Evolutionary conservation across 2,888 invertebrate genomes (phyloP).

Genomic region (Euzetes globulus): DNA sequence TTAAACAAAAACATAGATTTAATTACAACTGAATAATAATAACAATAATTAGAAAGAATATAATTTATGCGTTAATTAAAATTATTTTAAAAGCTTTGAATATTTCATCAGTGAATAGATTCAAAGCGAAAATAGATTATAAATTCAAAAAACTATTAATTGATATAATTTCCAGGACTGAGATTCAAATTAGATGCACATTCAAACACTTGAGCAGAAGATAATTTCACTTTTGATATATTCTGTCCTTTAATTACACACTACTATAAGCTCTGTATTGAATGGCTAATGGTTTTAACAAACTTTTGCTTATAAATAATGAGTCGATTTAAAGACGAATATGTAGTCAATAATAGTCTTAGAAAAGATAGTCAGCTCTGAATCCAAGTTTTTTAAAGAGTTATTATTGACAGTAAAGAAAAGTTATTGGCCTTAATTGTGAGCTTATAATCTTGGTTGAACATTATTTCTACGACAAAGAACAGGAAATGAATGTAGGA

Average conservation of each 20-base stretch:
- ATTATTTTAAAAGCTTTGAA: neutral
- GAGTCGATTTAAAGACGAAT: neutral
- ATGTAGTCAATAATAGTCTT: neutral
- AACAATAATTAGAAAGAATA: too few species aligned
- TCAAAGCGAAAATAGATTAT: neutral
- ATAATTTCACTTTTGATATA: neutral
- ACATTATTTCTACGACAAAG: neutral
- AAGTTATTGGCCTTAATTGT: neutral
- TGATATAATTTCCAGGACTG: neutral
- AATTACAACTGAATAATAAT: too few species aligned
- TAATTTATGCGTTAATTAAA: too few species aligned
- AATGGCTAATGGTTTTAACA: neutral
- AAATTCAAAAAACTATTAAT: neutral
- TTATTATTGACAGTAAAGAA: neutral
- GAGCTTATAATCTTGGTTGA: neutral
- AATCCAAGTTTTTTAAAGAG: neutral
- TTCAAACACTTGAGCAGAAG: neutral
- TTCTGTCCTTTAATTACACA: neutral
- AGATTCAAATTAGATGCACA: neutral
- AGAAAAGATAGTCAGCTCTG: neutral
- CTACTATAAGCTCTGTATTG: neutral
- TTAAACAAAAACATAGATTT: too few species aligned
- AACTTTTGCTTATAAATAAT: neutral
- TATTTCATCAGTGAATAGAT: neutral
- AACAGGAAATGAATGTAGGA: neutral